phyloP scores from a whole-genome alignment of 2,888 invertebrate species.

The Drosophila formosana region DNA sequence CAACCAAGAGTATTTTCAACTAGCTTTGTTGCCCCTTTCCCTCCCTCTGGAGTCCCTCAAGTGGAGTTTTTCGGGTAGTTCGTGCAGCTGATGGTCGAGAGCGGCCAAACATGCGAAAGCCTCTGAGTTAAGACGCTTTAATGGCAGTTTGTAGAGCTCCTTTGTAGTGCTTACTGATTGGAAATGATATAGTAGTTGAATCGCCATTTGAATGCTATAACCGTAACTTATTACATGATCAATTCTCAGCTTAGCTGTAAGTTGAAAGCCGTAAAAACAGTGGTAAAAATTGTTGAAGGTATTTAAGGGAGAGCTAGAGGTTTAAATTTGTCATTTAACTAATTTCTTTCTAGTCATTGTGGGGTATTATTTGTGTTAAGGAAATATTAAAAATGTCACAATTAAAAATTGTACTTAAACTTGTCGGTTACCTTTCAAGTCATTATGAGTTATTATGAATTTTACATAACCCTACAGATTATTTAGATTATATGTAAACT shows the following conservation, averaged over 20 bases:
- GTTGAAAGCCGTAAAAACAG: conserved; percentile 20
- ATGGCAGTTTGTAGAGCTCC: conserved; percentile 19
- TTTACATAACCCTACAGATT: too few species aligned
- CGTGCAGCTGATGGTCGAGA: conserved; percentile 40
- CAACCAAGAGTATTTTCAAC: conserved; percentile 16
- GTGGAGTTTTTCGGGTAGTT: conserved; percentile 39
- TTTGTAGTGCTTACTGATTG: conserved; percentile 1
- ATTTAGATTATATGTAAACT: too few species aligned
- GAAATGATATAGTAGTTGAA: conserved; percentile 10
- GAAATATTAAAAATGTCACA: too few species aligned
- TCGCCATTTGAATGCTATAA: conserved; percentile 17
- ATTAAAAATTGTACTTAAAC: too few species aligned
- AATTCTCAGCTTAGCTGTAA: neutral
- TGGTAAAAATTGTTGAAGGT: neutral
- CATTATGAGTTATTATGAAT: too few species aligned
- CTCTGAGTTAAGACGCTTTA: conserved; percentile 35
- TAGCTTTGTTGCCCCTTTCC: conserved; percentile 30
- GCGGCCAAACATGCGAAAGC: conserved; percentile 29
- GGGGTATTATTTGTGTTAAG: too few species aligned
- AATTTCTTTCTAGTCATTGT: too few species aligned
- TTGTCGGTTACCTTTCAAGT: too few species aligned
- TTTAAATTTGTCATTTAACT: too few species aligned
- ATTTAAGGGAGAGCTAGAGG: too few species aligned
- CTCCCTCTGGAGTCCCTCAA: conserved; percentile 19
- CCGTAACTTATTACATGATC: neutral